Base-by-base conservation (phyloP, 2,888 invertebrate species). In the Tenthredo scrophulariae region DNA sequence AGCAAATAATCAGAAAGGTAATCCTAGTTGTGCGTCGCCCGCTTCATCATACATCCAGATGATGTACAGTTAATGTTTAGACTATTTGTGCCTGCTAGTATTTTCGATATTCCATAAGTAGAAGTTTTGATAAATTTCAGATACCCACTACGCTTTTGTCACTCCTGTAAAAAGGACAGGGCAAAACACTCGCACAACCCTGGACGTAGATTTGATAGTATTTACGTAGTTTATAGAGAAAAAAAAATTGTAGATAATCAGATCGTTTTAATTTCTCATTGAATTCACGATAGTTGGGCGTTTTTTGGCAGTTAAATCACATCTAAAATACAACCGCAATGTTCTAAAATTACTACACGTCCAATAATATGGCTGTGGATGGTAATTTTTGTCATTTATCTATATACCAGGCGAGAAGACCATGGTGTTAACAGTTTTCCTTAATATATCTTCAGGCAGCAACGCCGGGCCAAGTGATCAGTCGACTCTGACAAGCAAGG, bases 391-490 rank as follows among this genome's bases (percentile, higher is more conserved):
- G 13, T 22, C n/a, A 67, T 33, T 74, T 6, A 74, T n/a, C 46
- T 13, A 15, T 74, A n/a, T 74, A 26, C 18, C 43, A 26, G n/a
- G 50, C 18, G 4, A 43, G 4, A 54, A 29, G 2, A 67, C 15
- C 15, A 67, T 7, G 1, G 4, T 15, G 67, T 7, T 67, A 67
- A 67, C 29, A 67, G 18, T 67, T 67, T 67, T 18, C 13, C 40
- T 67, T 65, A 9, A 9, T 83, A 15, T 70, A 89, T 89, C 86
- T 90, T 88, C 87, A 92, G 92, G 92, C 89, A 91, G 90, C 85
- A 92, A 91, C 89, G 90, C 91, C 85, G 92, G 92, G 82, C 90
- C 91, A 62, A 90, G 91, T 79, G 93, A 93, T 86, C 92, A 93
- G 85, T 91, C 93, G 86, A 90, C 92, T 85, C 89, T 91, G 86